These are phyloP conservation scores for Eriosoma lanigerum DNA, from an alignment of 1,140 invertebrate genomes.

Conservation along the genomic window DNA sequence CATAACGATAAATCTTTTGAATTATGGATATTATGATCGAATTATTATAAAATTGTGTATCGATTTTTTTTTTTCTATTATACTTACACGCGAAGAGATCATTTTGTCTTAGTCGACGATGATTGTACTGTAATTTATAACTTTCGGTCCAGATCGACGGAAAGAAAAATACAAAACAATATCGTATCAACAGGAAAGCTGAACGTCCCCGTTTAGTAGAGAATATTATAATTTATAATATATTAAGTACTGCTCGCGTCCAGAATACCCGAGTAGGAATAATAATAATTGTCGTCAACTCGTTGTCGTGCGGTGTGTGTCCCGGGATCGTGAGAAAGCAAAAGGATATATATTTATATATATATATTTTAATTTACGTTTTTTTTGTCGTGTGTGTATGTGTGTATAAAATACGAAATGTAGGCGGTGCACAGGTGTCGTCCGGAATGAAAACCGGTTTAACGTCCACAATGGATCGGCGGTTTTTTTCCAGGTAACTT, in stretches of 20 bases:
- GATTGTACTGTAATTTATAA: too few species aligned
- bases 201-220: too few species aligned
- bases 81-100: too few species aligned
- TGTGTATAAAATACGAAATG: slow-evolving; percentile 45
- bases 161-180: too few species aligned
- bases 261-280: not conserved
- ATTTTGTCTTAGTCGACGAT: too few species aligned
- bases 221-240: too few species aligned
- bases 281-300: not conserved
- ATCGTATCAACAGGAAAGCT: too few species aligned
- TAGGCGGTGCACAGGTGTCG: slow-evolving; percentile 46
- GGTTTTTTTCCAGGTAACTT: slow-evolving; percentile 47
- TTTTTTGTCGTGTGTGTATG: not conserved
- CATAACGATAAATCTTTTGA: too few species aligned
- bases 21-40: too few species aligned
- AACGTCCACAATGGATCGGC: slow-evolving; percentile 8
- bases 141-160: not conserved
- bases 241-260: too few species aligned
- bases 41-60: too few species aligned
- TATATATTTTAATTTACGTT: slow-evolving; percentile 45
- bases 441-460: slow-evolving; percentile 49
- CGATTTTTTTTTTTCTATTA: too few species aligned
- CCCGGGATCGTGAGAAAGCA: slow-evolving; percentile 38
- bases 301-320: not conserved
- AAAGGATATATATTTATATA: not conserved